Percentiles rank a stretch among this genome's conserved stretches.
These are phyloP conservation scores for Sesia bembeciformis DNA, from an alignment of 2,888 invertebrate genomes.

Conservation along the genomic window DNA sequence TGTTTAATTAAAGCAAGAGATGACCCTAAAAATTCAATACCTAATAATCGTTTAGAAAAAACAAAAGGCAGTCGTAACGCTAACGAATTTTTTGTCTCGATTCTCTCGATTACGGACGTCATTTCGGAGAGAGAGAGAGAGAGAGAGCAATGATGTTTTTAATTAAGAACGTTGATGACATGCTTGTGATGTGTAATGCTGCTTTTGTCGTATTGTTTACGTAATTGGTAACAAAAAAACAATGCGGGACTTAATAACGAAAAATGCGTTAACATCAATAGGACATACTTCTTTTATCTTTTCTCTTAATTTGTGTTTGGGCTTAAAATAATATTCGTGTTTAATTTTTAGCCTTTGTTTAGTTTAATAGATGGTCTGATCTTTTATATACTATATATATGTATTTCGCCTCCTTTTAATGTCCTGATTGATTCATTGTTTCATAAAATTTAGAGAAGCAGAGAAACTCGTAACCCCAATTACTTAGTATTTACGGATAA, in stretches of 20 bases:
- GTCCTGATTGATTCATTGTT: no score
- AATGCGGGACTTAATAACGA: not conserved
- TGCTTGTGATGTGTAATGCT: not conserved
- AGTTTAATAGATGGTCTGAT: no score
- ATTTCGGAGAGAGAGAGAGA: slow-evolving; percentile 4
- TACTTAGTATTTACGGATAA: no score
- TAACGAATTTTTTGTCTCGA: slow-evolving; percentile 1
- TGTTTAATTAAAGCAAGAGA: slow-evolving; percentile 21
- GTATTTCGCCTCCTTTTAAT: no score
- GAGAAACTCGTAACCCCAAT: no score
- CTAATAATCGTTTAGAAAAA: slow-evolving; percentile 22
- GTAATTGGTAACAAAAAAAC: not conserved
- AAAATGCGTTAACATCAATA: not conserved
- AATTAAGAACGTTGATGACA: slow-evolving; percentile 14
- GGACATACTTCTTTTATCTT: not conserved
- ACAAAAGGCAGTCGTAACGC: slow-evolving; percentile 12
- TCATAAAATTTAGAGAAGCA: no score
- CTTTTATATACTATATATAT: no score
- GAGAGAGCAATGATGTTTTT: slow-evolving; percentile 17
- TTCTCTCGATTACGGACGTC: slow-evolving; percentile 14
- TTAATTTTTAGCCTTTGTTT: no score
- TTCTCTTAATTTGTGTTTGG: not conserved
- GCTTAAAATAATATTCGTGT: no score
- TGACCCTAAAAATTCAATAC: slow-evolving; percentile 18
- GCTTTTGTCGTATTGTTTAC: slow-evolving; percentile 1